phyloP scores from a whole-genome alignment of 2,113 vertebrate species.

The Seriola rivoliana region DNA sequence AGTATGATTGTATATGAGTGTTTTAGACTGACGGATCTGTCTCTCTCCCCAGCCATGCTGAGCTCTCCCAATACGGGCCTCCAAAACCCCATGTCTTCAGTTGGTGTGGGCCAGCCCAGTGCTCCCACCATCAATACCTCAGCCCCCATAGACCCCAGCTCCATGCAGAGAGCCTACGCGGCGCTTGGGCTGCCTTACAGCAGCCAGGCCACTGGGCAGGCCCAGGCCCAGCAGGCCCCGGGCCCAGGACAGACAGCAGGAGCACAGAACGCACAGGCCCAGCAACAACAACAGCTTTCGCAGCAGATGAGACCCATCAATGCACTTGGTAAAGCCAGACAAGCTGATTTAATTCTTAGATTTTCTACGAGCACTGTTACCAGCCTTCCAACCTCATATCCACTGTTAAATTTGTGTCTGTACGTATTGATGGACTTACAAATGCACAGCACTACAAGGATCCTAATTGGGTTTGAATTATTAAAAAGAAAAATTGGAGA shows the following conservation, averaged over 20 bases:
- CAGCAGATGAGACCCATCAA: slow-evolving; percentile 95
- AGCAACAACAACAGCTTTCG: slow-evolving; percentile 85
- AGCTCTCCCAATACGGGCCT: slow-evolving; percentile 91
- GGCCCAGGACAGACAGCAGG: slow-evolving; percentile 87
- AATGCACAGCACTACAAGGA: not conserved
- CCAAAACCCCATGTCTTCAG: slow-evolving; percentile 92
- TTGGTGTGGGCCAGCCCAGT: slow-evolving; percentile 90
- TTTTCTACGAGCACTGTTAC: not conserved
- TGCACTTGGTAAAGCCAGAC: slow-evolving; percentile 86
- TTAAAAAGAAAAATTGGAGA: not conserved
- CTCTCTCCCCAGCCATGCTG: slow-evolving; percentile 88
- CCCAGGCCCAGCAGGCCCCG: slow-evolving; percentile 88
- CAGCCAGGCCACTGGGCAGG: slow-evolving; percentile 91
- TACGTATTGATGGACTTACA: not conserved
- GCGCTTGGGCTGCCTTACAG: slow-evolving; percentile 97
- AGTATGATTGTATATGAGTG: not conserved
- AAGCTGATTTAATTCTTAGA: not conserved
- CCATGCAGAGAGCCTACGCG: slow-evolving; percentile 98
- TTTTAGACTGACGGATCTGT: slow-evolving; percentile 25
- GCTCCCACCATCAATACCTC: slow-evolving; percentile 91
- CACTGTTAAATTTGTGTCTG: not conserved
- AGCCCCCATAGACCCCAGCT: slow-evolving; percentile 97
- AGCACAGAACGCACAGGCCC: slow-evolving; percentile 82
- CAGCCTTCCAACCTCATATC: not conserved
- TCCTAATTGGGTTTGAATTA: not conserved